Percentiles rank a stretch among this genome's conserved stretches.
Conservation (phyloP, 2,113 vertebrate genomes). For the Menidia beryllina region DNA sequence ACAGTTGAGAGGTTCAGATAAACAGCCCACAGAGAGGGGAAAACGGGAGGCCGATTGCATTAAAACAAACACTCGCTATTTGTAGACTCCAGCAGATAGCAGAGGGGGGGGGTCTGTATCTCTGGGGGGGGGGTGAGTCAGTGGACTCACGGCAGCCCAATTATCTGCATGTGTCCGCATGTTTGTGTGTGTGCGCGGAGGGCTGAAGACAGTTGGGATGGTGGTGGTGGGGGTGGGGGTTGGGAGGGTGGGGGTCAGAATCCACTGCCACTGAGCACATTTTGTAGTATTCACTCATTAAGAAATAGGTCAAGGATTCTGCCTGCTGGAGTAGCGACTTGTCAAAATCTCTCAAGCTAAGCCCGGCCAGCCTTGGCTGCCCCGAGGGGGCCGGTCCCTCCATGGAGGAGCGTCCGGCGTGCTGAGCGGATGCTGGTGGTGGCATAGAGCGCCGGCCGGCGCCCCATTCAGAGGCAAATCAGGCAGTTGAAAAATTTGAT, state of each 20-base stretch:
- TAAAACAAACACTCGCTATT: conserved; percentile 77
- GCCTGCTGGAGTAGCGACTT: conserved; percentile 81
- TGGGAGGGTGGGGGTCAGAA: conserved; percentile 33
- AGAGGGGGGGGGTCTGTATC: conserved; percentile 48
- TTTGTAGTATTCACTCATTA: conserved; percentile 82
- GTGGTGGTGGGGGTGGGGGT: conserved; percentile 21
- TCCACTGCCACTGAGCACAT: conserved; percentile 66
- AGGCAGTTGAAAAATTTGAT: conserved; percentile 6
- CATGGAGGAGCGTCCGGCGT: conserved; percentile 21
- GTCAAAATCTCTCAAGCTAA: conserved; percentile 86
- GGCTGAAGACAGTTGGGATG: conserved; percentile 65
- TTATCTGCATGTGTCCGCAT: conserved; percentile 56
- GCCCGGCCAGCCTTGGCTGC: conserved; percentile 73
- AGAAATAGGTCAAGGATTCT: conserved; percentile 88
- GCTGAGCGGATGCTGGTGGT: conserved; percentile 43
- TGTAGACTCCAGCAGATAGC: conserved; percentile 57
- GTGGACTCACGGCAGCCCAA: conserved; percentile 62
- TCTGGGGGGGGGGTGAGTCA: conserved; percentile 46
- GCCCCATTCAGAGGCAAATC: conserved; percentile 30
- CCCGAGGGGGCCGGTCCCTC: conserved; percentile 53
- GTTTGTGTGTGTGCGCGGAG: conserved; percentile 29
- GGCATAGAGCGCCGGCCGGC: conserved; percentile 43
- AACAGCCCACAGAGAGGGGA: conserved; percentile 64
- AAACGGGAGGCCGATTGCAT: conserved; percentile 64
- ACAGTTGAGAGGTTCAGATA: conserved; percentile 78